Percentiles rank a stretch among this genome's conserved stretches.
phyloP scores from a whole-genome alignment of 1,140 invertebrate genomes.

The Caenorhabditis latens region DNA sequence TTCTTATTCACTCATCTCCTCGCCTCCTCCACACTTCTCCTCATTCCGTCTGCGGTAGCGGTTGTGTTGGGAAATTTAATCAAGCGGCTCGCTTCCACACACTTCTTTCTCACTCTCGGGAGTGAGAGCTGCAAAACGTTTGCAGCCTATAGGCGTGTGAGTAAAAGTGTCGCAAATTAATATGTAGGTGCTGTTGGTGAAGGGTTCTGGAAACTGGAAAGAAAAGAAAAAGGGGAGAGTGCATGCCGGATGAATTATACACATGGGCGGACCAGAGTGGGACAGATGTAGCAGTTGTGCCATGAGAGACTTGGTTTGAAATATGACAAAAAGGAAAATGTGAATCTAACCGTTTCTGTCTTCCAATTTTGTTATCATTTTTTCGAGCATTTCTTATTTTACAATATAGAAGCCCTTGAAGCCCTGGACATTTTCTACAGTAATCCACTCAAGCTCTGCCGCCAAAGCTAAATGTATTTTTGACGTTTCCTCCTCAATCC shows the following conservation, averaged over 20 bases:
- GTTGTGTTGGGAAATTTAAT: conserved; percentile 37
- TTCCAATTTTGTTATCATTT: too few relatives aligned
- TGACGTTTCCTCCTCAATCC: too few relatives aligned
- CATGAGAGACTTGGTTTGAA: too few relatives aligned
- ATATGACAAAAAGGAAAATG: too few relatives aligned
- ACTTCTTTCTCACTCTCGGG: conserved; percentile 11
- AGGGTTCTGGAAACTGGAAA: neutral
- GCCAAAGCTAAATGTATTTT: too few relatives aligned
- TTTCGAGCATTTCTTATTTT: too few relatives aligned
- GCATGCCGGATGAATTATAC: conserved; percentile 52
- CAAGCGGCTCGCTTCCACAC: conserved; percentile 43
- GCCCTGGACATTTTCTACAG: neutral
- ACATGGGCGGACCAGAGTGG: conserved; percentile 22
- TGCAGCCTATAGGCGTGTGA: neutral
- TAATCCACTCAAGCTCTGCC: too few relatives aligned
- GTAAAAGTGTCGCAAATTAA: conserved; percentile 43
- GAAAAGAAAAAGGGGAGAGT: neutral
- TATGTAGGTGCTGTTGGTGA: conserved; percentile 5
- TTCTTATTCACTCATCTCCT: neutral
- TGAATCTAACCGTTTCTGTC: too few relatives aligned
- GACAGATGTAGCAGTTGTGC: neutral
- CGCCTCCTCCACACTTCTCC: conserved; percentile 12
- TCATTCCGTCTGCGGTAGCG: conserved; percentile 15
- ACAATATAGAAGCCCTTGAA: too few relatives aligned
- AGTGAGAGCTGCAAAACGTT: neutral